phyloP scores from a whole-genome alignment of 2,797 vertebrate species.

The Hapalemur alaotrensis region DNA sequence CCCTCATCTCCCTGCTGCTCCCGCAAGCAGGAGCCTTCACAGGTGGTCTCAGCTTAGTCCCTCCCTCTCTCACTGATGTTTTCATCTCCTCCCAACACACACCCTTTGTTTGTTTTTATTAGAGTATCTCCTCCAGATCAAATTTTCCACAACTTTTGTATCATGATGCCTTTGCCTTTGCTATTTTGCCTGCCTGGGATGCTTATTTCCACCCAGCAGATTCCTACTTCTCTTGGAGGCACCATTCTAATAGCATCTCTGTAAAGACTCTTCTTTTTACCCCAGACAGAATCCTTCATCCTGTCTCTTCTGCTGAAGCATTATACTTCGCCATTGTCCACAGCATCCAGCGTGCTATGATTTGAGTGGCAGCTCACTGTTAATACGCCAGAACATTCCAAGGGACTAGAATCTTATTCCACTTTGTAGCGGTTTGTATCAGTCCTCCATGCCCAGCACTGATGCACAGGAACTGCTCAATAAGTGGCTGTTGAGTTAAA shows the following conservation, averaged over 20 bases:
- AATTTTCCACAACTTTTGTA: background rate
- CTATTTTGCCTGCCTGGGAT: background rate
- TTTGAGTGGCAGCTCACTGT: constrained; percentile 34
- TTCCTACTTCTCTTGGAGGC: background rate
- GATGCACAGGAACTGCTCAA: background rate
- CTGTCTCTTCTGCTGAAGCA: constrained; percentile 29
- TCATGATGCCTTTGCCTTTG: background rate
- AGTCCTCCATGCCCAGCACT: background rate
- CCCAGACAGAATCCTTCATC: constrained; percentile 18
- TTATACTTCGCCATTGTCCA: background rate
- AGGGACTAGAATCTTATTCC: background rate
- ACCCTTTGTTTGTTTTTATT: background rate
- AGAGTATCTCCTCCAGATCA: background rate
- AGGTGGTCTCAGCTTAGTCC: background rate
- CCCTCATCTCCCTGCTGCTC: background rate
- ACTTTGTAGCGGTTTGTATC: background rate
- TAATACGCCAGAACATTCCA: background rate
- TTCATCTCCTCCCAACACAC: background rate
- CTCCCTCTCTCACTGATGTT: background rate
- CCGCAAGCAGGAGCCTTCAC: background rate
- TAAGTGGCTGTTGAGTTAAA: background rate
- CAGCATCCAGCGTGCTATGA: constrained; percentile 29
- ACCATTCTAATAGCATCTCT: background rate
- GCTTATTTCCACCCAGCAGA: background rate
- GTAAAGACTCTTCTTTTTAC: constrained; percentile 12